Percentiles rank a stretch among this genome's conserved stretches.
phyloP scores from a whole-genome alignment of 2,888 invertebrate species.

The Habrosyne pyritoides region DNA sequence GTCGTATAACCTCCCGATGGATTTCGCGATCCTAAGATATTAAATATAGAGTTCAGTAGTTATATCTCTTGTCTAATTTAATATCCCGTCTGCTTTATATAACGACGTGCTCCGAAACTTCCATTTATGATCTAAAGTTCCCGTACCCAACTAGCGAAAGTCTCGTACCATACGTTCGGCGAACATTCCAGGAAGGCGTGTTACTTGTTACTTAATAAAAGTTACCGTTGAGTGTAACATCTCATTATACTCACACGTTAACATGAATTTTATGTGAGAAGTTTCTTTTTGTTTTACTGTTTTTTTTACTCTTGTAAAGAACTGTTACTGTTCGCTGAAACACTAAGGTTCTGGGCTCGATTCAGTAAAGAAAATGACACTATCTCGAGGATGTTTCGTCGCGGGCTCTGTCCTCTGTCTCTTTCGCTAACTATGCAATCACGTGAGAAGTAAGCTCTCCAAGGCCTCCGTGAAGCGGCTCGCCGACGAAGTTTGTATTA shows the following conservation, averaged over 20 bases:
- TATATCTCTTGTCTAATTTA: constrained; percentile 1
- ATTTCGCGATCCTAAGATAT: neutral
- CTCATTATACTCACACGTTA: constrained; percentile 53
- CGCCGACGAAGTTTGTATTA: too few relatives aligned
- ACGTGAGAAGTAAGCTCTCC: too few relatives aligned
- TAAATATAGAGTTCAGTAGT: neutral
- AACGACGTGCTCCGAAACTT: constrained; percentile 33
- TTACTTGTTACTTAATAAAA: constrained; percentile 46
- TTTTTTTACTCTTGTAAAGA: constrained; percentile 32
- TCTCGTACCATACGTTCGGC: constrained; percentile 34
- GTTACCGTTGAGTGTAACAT: constrained; percentile 44
- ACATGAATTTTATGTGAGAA: constrained; percentile 49
- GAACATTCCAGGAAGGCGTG: constrained; percentile 27
- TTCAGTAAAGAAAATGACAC: too few relatives aligned
- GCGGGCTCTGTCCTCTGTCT: too few relatives aligned
- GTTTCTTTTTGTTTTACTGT: constrained; percentile 43
- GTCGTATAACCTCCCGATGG: neutral
- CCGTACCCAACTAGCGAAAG: constrained; percentile 32
- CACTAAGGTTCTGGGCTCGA: too few relatives aligned
- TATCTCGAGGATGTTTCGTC: too few relatives aligned
- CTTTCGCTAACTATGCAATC: too few relatives aligned
- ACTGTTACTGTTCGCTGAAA: constrained; percentile 25
- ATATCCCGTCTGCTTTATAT: constrained; percentile 1
- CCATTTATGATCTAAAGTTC: constrained; percentile 49
- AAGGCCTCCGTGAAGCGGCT: too few relatives aligned